Base-by-base conservation (phyloP, 23 tunicate genomes). In the Halocynthia aurantium region DNA sequence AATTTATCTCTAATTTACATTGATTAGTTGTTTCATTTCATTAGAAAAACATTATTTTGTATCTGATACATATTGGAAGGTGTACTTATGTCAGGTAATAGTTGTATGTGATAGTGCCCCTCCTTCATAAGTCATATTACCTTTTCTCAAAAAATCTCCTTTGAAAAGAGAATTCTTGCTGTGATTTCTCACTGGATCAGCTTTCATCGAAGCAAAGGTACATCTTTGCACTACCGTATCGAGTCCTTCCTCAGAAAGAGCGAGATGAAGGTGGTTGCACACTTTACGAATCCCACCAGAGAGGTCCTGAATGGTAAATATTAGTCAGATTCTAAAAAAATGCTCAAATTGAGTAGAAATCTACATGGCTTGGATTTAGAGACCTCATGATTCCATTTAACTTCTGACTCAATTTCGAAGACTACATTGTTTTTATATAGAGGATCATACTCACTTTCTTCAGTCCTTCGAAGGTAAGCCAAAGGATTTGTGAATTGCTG, bases 141-240 rank as follows among this genome's bases (percentile, higher is more conserved):
- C 78, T 52, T 74, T 74, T 52, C 78, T 53, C 13, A 74, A 53
- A 6, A 74, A 74, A 74, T 74, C 78, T 12, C 78, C 78, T 56
- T 74, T 74, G 21, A 74, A 74, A 54, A 74, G 55, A 22, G 20
- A 54, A 49, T 74, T 74, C 57, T 18, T 74, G 63, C 78, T 74
- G 64, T 74, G 78, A 54, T 74, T 74, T 53, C 78, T 12, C 22
- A 13, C 22, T 5, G 78, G 78, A 54, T 74, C 78, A 4, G 78
- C 78, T 54, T 74, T 74, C 78, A 74, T 74, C 12, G 78, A 74
- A 13, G 78, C 78, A 54, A 74, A 74, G 15, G 78, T 74, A 54
- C 78, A 74, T 74, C 78, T 10, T 5, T 74, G 55, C 57, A 74
- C 78, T 7, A 64, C 78, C 60, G 19, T 74, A 8, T 22, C 21